Conservation (phyloP, 2,113 vertebrate species). For the Rhegmatorhina hoffmannsi region DNA sequence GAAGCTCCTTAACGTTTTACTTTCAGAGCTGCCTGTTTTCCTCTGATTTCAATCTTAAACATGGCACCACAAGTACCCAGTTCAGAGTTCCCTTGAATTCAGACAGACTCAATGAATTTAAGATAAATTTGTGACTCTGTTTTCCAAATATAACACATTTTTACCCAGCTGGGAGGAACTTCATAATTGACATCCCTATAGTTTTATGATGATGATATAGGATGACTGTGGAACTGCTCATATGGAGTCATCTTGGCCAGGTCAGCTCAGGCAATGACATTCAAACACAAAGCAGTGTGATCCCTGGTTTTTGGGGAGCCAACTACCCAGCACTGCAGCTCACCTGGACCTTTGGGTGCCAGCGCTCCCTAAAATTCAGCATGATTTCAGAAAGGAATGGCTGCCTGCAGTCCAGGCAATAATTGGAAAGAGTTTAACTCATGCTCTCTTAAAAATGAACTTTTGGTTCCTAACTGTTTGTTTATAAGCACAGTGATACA, state of each 20-base stretch:
- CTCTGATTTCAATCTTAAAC: background rate
- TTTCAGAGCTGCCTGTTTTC: background rate
- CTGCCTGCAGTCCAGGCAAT: background rate
- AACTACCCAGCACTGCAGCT: background rate
- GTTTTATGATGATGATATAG: background rate
- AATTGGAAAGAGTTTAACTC: background rate
- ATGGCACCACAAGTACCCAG: fast-evolving
- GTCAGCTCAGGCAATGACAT: background rate
- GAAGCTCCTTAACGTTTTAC: background rate
- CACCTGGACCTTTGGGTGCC: background rate
- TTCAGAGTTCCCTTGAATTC: background rate
- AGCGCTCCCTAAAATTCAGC: background rate
- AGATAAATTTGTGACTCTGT: background rate
- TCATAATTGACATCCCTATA: background rate
- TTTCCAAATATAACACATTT: background rate
- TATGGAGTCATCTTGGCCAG: background rate
- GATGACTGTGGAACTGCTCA: background rate
- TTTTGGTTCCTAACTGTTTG: background rate
- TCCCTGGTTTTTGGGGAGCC: background rate
- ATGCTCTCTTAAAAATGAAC: background rate
- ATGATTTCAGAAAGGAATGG: background rate
- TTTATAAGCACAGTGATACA: background rate
- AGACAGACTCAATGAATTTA: background rate
- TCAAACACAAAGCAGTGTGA: background rate
- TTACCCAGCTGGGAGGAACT: fast-evolving